Base-by-base conservation (phyloP, 35 echinoderm and acorn worm species). In the Hemicentrotus pulcherrimus region DNA sequence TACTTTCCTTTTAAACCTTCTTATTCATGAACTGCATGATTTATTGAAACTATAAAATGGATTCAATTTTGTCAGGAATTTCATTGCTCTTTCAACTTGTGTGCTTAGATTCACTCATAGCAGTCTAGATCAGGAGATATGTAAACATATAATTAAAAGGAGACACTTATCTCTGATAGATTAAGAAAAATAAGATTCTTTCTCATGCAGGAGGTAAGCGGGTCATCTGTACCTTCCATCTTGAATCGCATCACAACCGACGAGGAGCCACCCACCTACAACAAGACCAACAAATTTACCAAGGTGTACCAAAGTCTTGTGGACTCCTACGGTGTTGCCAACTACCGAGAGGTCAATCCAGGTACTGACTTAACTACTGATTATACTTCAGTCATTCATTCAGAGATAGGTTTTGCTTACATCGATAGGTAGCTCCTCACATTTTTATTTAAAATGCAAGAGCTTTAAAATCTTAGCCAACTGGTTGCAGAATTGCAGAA, bases 291-390 rank as follows among this genome's bases (percentile, higher is more conserved):
- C 47, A 97, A 97, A 46, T 98, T 98, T 92, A 98, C 97, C 41
- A 46, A 61, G 30, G 97, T 97, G 1, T 98, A 96, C 94, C 97
- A 98, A 32, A 61, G 89, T 9, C 94, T 97, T 19, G 96, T 98
- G 19, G 97, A 98, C 96, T 92, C 97, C 7, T 98, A 98, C 46
- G 97, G 97, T 60, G 96, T 98, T 4, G 95, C 96, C 46, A 96
- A 88, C 48, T 98, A 98, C 70, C 4, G 97, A n/a, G 97, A 98
- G 86, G 95, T 98, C 48, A 98, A 98, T 96, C 97, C 97, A 95
- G 96, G 97, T 98, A 94, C 12, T n/a, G 12, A 89, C 7, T 45
- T 12, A 6, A 30, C 13, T 95, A 3, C 35, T 41, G 35, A 41
- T 41, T 41, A 41, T 3, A 3, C 35, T 50, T 50, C 48, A 10